A percentile compares a stretch with the other conserved stretches of the same genome.
phyloP scores from a whole-genome alignment of 2,113 vertebrate species.

The Dipodomys stephensi region DNA sequence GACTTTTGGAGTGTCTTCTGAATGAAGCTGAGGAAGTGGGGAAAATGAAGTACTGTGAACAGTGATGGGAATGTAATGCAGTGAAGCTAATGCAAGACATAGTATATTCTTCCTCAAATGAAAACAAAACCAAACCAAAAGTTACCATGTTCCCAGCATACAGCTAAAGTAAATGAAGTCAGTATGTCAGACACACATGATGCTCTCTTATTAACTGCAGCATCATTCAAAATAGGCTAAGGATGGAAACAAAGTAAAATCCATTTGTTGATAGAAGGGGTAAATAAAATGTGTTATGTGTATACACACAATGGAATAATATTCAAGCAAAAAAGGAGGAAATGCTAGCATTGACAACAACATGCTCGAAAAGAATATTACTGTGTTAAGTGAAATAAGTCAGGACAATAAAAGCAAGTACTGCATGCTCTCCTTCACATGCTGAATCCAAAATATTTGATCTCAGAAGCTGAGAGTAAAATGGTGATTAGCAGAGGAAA shows the following conservation, averaged over 20 bases:
- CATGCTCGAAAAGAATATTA: neutral
- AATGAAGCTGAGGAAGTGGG: neutral
- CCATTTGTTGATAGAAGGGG: too few relatives aligned
- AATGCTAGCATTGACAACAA: neutral
- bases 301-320: neutral
- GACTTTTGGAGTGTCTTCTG: neutral
- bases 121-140: too few relatives aligned
- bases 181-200: neutral
- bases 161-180: neutral
- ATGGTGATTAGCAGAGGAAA: neutral
- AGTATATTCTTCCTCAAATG: too few relatives aligned
- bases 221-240: neutral
- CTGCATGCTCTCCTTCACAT: too few relatives aligned
- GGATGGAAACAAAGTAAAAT: neutral
- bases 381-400: neutral
- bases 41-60: neutral
- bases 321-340: neutral
- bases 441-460: neutral
- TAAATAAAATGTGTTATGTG: neutral
- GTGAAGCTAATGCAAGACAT: too few relatives aligned
- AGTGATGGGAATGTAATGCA: neutral
- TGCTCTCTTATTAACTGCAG: neutral
- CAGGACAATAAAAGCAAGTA: neutral
- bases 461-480: neutral
- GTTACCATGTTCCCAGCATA: too few relatives aligned